Evolutionary conservation across 2,888 invertebrate species (phyloP), one percentile per base, ranked within the genome.

Genomic region (Eulithis testata): DNA sequence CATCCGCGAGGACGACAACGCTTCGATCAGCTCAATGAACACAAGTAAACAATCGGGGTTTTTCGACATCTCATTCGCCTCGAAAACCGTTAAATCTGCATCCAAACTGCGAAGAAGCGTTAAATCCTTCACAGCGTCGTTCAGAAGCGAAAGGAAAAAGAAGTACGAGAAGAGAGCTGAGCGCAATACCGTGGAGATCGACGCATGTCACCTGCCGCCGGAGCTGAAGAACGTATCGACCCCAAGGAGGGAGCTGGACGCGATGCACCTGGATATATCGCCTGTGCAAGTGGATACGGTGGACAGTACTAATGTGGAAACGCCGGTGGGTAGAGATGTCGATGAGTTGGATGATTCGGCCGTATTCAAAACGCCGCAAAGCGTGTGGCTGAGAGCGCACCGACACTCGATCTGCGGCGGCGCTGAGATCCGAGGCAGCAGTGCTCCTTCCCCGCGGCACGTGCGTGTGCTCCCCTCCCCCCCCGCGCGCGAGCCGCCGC

Each of bases 81-180:
- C 92, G 1, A 92, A 92, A 82, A 92, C 93, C 0, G 88, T 84
- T 0, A 93, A 93, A 74, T 93, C 93, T 0, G 92, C 93, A 0
- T 93, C 93, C 6, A 93, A 92, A 75, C 73, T 93, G 55, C 83
- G 93, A 45, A 83, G 93, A 56, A 93, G 93, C 73, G 92, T 93
- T 8, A 93, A 93, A 76, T 93, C 93, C 1, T 91, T 93, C 71
- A 93, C 93, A n/a, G 92, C 93, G 11, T 93, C 93, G 0, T 93
- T 93, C 73, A 84, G 93, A 72, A 92, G 92, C 71, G 93, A 93
- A 79, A 83, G 93, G 43, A 93, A 92, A 73, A 93, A 93, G 81
- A 93, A 93, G 71, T 93, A 93, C 68, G 93, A 93, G 76, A 93
- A 92, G 71, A 77, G 90, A 61, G 73, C 84, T 2, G 90, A 91